These are phyloP conservation scores for Trachymyrmex septentrionalis DNA, from an alignment of 1,140 invertebrate species.

Conservation along the genomic window DNA sequence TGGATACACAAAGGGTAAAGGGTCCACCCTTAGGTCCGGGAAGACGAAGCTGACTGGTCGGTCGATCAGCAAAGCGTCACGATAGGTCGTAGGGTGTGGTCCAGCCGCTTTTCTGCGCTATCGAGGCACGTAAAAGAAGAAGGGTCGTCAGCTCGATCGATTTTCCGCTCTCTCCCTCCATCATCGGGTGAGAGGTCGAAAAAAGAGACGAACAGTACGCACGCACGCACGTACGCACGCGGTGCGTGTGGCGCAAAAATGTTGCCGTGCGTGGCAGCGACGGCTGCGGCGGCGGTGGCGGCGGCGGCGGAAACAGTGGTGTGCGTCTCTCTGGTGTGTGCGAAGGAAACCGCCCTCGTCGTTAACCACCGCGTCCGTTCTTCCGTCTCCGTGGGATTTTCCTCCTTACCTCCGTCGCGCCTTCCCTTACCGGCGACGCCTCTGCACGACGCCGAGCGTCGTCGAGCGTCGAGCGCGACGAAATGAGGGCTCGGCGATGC, in stretches of 20 bases:
- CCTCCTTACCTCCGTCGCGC: neutral
- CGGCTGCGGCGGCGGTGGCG: slow-evolving; percentile 56
- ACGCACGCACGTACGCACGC: slow-evolving; percentile 40
- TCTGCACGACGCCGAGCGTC: slow-evolving; percentile 26
- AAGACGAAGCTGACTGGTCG: slow-evolving; percentile 74
- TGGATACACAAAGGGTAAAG: slow-evolving; percentile 52
- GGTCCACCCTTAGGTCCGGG: slow-evolving; percentile 65
- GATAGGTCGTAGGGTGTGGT: slow-evolving; percentile 79
- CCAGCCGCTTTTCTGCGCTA: slow-evolving; percentile 56
- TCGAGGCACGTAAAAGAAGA: slow-evolving; percentile 69
- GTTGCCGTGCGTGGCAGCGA: slow-evolving; percentile 61
- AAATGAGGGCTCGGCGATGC: slow-evolving; percentile 35
- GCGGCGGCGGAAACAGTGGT: slow-evolving; percentile 26
- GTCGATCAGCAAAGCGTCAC: slow-evolving; percentile 53
- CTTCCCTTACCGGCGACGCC: neutral
- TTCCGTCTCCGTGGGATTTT: neutral
- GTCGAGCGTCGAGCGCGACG: slow-evolving; percentile 38
- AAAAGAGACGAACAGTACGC: slow-evolving; percentile 61
- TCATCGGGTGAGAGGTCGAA: slow-evolving; percentile 59
- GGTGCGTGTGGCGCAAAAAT: slow-evolving; percentile 68
- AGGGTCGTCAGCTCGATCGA: slow-evolving; percentile 83
- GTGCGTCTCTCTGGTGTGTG: slow-evolving; percentile 36
- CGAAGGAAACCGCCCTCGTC: slow-evolving; percentile 39
- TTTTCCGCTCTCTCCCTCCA: slow-evolving; percentile 79
- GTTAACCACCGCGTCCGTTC: neutral